phyloP scores from a whole-genome alignment of 2,113 vertebrate species.

The Glareola pratincola region DNA sequence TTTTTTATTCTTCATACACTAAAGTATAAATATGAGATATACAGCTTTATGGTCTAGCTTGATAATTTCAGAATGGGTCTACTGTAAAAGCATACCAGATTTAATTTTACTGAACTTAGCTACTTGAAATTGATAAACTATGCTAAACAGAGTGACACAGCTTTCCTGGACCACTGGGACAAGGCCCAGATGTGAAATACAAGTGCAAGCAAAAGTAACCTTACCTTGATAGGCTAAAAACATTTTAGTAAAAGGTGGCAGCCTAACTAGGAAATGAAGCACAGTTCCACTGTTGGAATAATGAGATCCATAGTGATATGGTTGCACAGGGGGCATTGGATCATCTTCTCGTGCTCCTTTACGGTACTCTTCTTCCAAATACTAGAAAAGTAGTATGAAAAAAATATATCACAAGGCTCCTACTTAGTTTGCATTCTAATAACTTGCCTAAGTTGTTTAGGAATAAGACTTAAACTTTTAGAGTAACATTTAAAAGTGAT shows the following conservation, averaged over 20 bases:
- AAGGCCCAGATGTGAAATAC: not conserved
- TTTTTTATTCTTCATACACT: not conserved
- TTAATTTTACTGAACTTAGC: not conserved
- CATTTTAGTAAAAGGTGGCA: constrained; percentile 99
- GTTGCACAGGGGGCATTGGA: constrained; percentile 97
- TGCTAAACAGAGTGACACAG: not conserved
- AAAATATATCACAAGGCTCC: not conserved
- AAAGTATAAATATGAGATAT: not conserved
- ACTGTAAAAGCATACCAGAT: not conserved
- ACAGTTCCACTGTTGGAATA: constrained; percentile 99
- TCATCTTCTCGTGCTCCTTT: constrained; percentile 94
- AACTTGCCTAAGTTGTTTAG: not conserved
- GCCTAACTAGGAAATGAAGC: constrained; percentile 94
- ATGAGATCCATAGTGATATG: constrained; percentile 98
- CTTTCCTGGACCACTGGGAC: not conserved
- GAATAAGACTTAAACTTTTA: not conserved
- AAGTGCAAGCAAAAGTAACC: not conserved
- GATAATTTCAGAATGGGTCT: not conserved
- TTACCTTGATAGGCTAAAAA: constrained; percentile 97
- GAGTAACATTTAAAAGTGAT: not conserved
- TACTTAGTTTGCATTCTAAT: not conserved
- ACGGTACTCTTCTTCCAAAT: constrained; percentile 94
- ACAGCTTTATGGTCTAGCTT: not conserved
- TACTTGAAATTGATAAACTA: not conserved
- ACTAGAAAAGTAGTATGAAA: constrained; percentile 71